These are phyloP conservation scores for Pollenia angustigena DNA, from an alignment of 2,888 invertebrate species.

Conservation along the genomic window DNA sequence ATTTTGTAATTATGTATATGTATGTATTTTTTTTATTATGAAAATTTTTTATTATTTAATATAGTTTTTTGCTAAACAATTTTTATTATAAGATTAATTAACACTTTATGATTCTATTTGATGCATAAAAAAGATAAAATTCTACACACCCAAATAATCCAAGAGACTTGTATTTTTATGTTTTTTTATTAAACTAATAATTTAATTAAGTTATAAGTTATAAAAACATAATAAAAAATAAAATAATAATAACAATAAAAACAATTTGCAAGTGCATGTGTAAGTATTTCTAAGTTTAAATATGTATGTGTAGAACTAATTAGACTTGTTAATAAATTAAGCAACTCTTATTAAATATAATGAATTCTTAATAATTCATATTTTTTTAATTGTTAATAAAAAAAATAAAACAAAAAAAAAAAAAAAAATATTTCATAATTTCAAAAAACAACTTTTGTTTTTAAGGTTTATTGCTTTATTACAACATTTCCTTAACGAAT, in stretches of 20 bases:
- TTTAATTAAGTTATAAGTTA: slow-evolving; percentile 26
- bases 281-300: slow-evolving; percentile 21
- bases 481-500: slow-evolving; percentile 45
- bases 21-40: not conserved
- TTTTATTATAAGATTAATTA: slow-evolving; percentile 42
- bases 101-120: slow-evolving; percentile 27
- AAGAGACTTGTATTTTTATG: slow-evolving; percentile 39
- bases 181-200: not conserved
- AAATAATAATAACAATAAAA: not conserved
- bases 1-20: slow-evolving; percentile 30
- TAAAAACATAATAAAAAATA: not conserved
- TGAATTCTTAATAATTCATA: slow-evolving; percentile 10
- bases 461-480: slow-evolving; percentile 43
- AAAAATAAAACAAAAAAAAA: too few species aligned
- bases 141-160: slow-evolving; percentile 32
- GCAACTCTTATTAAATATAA: not conserved
- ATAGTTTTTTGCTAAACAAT: not conserved
- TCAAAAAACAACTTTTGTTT: slow-evolving; percentile 5
- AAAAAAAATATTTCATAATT: not conserved
- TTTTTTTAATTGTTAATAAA: slow-evolving; percentile 20
- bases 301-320: slow-evolving; percentile 48
- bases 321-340: slow-evolving; percentile 47
- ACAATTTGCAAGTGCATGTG: slow-evolving; percentile 6
- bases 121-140: not conserved
- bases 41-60: not conserved